Evolutionary conservation across 2,113 vertebrate genomes (phyloP), one percentile per base, ranked within the genome.

Genomic region (Forbesichthys papilliferus): DNA sequence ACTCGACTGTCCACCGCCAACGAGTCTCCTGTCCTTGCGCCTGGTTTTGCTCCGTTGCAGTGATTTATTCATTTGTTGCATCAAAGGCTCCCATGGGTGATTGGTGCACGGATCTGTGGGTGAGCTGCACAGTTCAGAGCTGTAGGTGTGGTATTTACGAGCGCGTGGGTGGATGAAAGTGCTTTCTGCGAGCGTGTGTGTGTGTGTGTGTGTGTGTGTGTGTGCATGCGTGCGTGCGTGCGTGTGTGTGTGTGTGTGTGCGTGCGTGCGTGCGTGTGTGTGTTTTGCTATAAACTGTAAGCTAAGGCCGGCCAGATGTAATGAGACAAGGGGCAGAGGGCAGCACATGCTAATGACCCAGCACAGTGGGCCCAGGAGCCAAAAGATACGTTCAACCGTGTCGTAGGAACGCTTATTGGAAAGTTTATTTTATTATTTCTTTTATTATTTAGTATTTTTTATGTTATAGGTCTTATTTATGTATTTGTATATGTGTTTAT

Each of bases 1-100:
- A 78, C 60, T 77, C 84, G 80, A 83, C 80, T 79, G 71, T 76
- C 78, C 74, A 79, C 81, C 75, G 64, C 48, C 53, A 2, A 55
- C 51, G 1, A 61, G 56, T 80, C 80, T 74, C 69, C 70, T 64
- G 76, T 77, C 57, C 75, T 51, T 68, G 42, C n/a, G 33, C 14
- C 56, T 18, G 67, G 69, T 79, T 87, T 75, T 83, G 62, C 72
- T 78, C 51, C 60, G 71, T 68, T 70, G 70, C 71, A 68, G 72
- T 83, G 77, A 88, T 89, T 91, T 88, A 89, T 88, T 85, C 82
- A 88, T 88, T 87, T 80, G 77, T 78, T 77, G 47, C 82, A 88
- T 90, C 78, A 84, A 87, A 89, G 81, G 84, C 84, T 85, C 78
- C 78, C 84, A 52, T 14, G 14, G 66, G 68, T 82, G 78, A 84